Conservation (phyloP, 2,113 vertebrate species). For the Merops nubicus region DNA sequence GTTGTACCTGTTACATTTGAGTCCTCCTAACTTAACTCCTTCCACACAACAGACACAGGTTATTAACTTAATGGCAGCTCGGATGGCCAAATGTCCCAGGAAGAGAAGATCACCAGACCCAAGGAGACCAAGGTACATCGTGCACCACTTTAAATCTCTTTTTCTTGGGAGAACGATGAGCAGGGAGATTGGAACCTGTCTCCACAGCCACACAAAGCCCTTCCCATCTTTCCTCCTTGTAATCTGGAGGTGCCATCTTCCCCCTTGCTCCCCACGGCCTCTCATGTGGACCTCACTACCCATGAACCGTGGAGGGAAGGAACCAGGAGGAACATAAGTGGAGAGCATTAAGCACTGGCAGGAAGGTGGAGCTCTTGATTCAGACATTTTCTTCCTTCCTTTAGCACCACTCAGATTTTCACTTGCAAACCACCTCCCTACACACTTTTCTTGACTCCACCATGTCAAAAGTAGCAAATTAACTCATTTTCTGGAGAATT, state of each 20-base stretch:
- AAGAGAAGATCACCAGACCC: neutral
- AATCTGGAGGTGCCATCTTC: neutral
- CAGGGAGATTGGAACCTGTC: neutral
- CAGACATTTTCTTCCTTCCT: neutral
- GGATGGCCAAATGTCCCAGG: fast-evolving
- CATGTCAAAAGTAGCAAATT: fast-evolving
- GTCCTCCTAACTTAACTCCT: fast-evolving
- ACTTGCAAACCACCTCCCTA: neutral
- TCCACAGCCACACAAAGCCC: neutral
- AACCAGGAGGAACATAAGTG: neutral
- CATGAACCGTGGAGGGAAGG: neutral
- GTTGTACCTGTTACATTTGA: neutral
- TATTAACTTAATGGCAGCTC: neutral
- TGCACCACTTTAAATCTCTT: fast-evolving
- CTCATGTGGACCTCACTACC: neutral
- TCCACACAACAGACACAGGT: neutral
- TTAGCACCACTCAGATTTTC: neutral
- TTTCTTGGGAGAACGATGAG: neutral
- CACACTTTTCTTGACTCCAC: neutral
- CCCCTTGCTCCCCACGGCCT: fast-evolving
- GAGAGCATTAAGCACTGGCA: neutral
- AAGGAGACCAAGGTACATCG: fast-evolving
- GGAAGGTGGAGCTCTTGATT: neutral
- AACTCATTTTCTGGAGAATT: neutral
- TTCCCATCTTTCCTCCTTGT: neutral